A percentile compares a stretch with the other conserved stretches of the same genome.
Evolutionary conservation across 2,113 vertebrate species (phyloP).

Genomic region (Amia ocellicauda): DNA sequence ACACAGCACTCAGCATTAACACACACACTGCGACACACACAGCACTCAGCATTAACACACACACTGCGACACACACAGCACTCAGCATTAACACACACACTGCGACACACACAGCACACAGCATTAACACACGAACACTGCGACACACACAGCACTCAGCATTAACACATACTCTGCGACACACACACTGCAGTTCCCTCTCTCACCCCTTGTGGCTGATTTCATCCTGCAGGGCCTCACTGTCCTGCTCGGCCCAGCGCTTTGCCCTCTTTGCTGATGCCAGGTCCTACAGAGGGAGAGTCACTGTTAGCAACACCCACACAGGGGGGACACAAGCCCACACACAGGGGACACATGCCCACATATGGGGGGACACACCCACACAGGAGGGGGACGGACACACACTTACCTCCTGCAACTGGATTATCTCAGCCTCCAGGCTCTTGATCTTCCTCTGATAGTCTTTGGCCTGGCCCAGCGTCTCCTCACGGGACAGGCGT

Average conservation of each 20-base stretch:
- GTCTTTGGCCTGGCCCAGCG: slow-evolving; percentile 90
- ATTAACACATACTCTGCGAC: too few relatives aligned
- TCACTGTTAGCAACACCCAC: background rate
- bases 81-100: too few relatives aligned
- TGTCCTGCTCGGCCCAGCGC: slow-evolving; percentile 91
- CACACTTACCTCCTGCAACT: slow-evolving; percentile 84
- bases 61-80: too few relatives aligned
- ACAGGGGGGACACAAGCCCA: too few relatives aligned
- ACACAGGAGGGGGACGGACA: too few relatives aligned
- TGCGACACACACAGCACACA: too few relatives aligned
- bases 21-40: too few relatives aligned
- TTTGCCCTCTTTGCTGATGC: slow-evolving; percentile 86
- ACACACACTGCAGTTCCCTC: too few relatives aligned
- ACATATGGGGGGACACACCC: background rate
- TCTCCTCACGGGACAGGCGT: slow-evolving; percentile 88
- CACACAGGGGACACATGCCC: background rate
- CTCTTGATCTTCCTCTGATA: slow-evolving; percentile 94
- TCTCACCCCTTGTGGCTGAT: slow-evolving; percentile 92
- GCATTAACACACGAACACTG: too few relatives aligned
- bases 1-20: too few relatives aligned
- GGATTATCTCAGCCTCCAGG: slow-evolving; percentile 95
- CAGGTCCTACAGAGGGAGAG: slow-evolving; percentile 71
- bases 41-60: too few relatives aligned
- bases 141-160: too few relatives aligned
- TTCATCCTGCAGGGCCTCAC: slow-evolving; percentile 94